phyloP scores from a whole-genome alignment of 2,888 invertebrate species.

The Nomada lathburiana region DNA sequence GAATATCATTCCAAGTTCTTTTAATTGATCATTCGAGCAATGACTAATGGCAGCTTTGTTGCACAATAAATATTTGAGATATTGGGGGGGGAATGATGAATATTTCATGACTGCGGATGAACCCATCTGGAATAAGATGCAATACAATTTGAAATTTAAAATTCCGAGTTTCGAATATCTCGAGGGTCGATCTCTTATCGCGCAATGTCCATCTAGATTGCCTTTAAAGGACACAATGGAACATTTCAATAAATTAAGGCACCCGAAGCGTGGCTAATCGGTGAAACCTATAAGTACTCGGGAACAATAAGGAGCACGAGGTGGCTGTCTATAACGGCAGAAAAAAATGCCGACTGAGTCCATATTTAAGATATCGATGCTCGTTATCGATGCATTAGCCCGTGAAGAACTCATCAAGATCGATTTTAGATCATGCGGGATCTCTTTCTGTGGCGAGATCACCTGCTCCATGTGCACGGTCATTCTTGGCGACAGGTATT shows the following conservation, averaged over 20 bases:
- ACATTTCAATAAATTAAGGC: neutral
- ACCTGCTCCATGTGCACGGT: slow-evolving; percentile 68
- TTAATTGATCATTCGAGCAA: no score
- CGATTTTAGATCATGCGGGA: slow-evolving; percentile 63
- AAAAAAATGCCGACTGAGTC: slow-evolving; percentile 6
- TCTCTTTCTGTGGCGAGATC: slow-evolving; percentile 57
- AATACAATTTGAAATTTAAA: neutral
- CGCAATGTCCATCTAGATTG: neutral
- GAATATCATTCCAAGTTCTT: no score
- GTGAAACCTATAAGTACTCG: neutral
- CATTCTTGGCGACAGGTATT: slow-evolving; percentile 65
- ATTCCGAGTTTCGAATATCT: slow-evolving; percentile 1
- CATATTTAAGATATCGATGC: slow-evolving; percentile 30
- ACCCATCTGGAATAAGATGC: neutral
- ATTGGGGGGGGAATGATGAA: neutral
- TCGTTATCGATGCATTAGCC: slow-evolving; percentile 50
- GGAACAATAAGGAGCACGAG: neutral
- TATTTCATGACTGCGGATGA: slow-evolving; percentile 5
- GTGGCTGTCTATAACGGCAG: neutral
- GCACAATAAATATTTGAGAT: no score
- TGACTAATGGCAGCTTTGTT: no score
- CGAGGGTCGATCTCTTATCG: neutral
- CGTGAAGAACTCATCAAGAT: slow-evolving; percentile 57
- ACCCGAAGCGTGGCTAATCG: neutral
- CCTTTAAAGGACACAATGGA: neutral